A percentile compares a stretch with the other conserved stretches of the same genome.
Conservation (phyloP, 1,140 invertebrate species). For the Batillaria attramentaria region DNA sequence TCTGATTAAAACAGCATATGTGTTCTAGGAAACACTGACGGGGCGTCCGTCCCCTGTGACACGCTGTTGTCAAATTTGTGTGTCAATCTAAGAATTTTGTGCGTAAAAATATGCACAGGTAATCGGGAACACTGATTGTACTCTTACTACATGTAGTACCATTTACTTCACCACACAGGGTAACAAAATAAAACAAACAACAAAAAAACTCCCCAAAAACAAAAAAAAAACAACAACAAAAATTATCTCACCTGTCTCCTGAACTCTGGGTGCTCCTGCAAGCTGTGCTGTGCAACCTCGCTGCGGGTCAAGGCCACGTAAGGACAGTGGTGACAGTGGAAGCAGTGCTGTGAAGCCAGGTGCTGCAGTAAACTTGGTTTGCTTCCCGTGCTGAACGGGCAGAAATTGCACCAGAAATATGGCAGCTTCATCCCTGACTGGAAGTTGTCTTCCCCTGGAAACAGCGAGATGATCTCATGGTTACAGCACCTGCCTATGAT, state of each 20-base stretch:
- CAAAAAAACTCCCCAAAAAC: background rate
- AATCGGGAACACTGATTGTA: too few species aligned
- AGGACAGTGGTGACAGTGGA: constrained; percentile 17
- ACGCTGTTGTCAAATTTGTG: too few species aligned
- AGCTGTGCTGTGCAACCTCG: background rate
- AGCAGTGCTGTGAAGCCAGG: constrained; percentile 10
- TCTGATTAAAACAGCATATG: too few species aligned
- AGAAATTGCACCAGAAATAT: constrained; percentile 27
- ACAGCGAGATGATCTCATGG: background rate
- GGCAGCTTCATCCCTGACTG: constrained; percentile 10
- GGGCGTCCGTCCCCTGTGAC: too few species aligned
- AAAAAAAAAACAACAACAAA: background rate
- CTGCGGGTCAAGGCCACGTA: constrained; percentile 1
- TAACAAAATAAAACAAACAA: too few species aligned
- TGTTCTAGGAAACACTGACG: too few species aligned
- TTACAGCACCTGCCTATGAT: background rate
- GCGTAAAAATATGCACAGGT: too few species aligned
- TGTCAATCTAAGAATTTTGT: too few species aligned
- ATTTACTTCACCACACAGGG: too few species aligned
- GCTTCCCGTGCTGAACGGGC: constrained; percentile 24
- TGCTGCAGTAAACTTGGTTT: constrained; percentile 24
- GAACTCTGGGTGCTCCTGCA: background rate
- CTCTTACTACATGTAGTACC: too few species aligned
- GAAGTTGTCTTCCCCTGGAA: constrained; percentile 14
- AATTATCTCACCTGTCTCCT: background rate